Percentiles rank a stretch among this genome's conserved stretches.
Evolutionary conservation across 2,797 vertebrate genomes (phyloP).

Genomic region (Dromococcyx pavoninus): DNA sequence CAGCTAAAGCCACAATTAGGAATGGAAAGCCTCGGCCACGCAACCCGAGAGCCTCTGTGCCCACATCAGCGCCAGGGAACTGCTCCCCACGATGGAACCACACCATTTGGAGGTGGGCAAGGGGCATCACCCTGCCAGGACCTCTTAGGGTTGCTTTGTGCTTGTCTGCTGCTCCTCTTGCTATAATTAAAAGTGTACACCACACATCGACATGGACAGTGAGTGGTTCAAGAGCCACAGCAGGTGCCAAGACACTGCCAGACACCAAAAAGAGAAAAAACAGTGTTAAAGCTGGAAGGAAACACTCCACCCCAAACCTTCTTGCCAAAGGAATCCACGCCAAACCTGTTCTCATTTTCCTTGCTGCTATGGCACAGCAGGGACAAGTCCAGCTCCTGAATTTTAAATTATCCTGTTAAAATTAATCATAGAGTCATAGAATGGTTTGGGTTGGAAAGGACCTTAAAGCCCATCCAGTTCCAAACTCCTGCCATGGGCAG

Average conservation of each 20-base stretch:
- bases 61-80: neutral
- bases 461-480: too few relatives aligned
- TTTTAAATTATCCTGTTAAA: neutral
- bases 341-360: neutral
- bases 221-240: neutral
- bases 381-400: neutral
- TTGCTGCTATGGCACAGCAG: neutral
- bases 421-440: too few relatives aligned
- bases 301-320: neutral
- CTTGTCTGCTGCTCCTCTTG: neutral
- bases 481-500: too few relatives aligned
- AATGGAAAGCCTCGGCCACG: neutral
- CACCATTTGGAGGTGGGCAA: accelerated
- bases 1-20: neutral
- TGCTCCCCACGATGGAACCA: accelerated
- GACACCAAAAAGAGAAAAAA: neutral
- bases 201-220: neutral
- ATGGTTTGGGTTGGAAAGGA: too few relatives aligned
- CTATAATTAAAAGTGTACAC: accelerated
- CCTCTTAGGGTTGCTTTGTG: neutral
- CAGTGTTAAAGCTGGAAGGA: accelerated
- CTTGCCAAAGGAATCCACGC: neutral
- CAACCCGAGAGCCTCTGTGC: neutral
- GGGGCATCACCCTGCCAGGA: neutral
- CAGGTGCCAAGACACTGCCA: too few relatives aligned